Evolutionary conservation across 2,113 vertebrate genomes (phyloP).

Genomic region (Tringa solitaria): DNA sequence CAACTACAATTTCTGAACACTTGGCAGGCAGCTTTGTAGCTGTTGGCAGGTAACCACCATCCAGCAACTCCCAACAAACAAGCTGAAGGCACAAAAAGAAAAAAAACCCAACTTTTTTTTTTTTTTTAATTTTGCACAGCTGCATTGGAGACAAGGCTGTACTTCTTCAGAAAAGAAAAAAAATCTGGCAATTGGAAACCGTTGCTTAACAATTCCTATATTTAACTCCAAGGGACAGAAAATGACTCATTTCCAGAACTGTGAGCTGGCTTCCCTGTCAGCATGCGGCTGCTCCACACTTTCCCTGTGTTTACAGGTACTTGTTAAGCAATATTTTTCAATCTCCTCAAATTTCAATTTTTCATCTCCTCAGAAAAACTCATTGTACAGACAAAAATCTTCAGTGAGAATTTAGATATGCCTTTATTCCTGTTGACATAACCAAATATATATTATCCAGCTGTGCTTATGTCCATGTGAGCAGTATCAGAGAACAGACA

Average conservation of each 20-base stretch:
- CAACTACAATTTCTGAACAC: background rate
- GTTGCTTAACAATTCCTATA: background rate
- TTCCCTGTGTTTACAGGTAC: background rate
- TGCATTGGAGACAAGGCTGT: background rate
- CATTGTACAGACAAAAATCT: background rate
- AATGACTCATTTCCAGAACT: background rate
- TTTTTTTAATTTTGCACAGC: background rate
- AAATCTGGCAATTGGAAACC: background rate
- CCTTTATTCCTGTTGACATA: background rate
- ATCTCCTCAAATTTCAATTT: background rate
- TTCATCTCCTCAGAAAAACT: background rate
- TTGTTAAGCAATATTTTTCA: background rate
- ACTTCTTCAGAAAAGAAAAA: background rate
- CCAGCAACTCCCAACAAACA: background rate
- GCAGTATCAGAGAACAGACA: background rate
- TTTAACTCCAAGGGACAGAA: background rate
- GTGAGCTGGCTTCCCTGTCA: background rate
- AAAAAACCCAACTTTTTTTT: background rate
- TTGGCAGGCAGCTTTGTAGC: background rate
- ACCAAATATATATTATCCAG: background rate
- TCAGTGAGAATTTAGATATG: background rate
- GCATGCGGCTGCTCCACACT: fast-evolving
- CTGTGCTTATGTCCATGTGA: background rate
- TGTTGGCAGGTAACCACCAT: background rate
- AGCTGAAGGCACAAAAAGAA: background rate